Percentiles rank a stretch among this genome's conserved stretches.
Evolutionary conservation across 1,140 invertebrate species (phyloP).

Genomic region (silkworm (Bombyx mori)): ASM3026992v2 NC_085107.1:10744001-10744500

Average conservation of each 20-base stretch:
- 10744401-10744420: slow-evolving; percentile 40
- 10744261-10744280: slow-evolving; percentile 2
- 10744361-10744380: slow-evolving; percentile 24
- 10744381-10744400: slow-evolving; percentile 23
- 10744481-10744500: background rate
- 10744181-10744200: too few relatives aligned
- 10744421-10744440: slow-evolving; percentile 32
- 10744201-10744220: background rate
- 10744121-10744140: too few relatives aligned
- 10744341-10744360: slow-evolving; percentile 22
- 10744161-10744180: too few relatives aligned
- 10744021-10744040: too few relatives aligned
- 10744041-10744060: too few relatives aligned
- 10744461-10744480: slow-evolving; percentile 22
- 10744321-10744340: slow-evolving; percentile 46
- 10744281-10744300: slow-evolving; percentile 1
- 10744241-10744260: background rate
- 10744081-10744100: too few relatives aligned
- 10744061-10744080: too few relatives aligned
- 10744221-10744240: background rate
- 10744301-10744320: slow-evolving; percentile 35
- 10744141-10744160: too few relatives aligned
- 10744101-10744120: too few relatives aligned
- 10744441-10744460: slow-evolving; percentile 35
- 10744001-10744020: too few relatives aligned